phyloP scores from a whole-genome alignment of 2,888 invertebrate species.

The Agriotes lineatus region DNA sequence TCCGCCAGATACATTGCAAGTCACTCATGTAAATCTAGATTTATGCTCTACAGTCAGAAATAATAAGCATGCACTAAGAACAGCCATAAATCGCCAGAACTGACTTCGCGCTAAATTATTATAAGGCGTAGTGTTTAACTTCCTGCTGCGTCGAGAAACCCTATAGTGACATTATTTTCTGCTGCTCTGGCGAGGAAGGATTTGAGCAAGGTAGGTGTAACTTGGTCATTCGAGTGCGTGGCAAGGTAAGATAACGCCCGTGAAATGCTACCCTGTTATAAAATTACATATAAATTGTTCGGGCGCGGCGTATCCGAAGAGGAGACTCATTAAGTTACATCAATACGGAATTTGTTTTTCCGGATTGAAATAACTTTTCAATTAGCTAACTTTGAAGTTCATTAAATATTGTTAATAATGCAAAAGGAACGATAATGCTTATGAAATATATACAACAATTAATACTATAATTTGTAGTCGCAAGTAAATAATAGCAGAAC shows the following conservation, averaged over 20 bases:
- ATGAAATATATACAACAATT: too few species aligned
- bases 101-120: conserved; percentile 23
- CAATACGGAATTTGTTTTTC: too few species aligned
- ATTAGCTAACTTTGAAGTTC: too few species aligned
- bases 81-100: conserved; percentile 26
- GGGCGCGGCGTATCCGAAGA: not conserved
- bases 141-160: conserved; percentile 9
- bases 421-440: too few species aligned
- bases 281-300: conserved; percentile 1
- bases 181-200: conserved; percentile 11
- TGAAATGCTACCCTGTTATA: conserved; percentile 15
- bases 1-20: not conserved
- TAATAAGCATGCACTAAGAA: conserved; percentile 29
- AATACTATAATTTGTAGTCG: too few species aligned
- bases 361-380: too few species aligned
- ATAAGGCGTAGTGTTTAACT: conserved; percentile 13
- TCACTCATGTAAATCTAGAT: conserved; percentile 18
- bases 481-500: too few species aligned
- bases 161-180: conserved; percentile 17
- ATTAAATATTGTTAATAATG: too few species aligned
- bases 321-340: too few species aligned
- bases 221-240: conserved; percentile 23
- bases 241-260: conserved; percentile 26
- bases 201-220: conserved; percentile 2
- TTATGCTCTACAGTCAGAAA: conserved; percentile 16